phyloP scores from a whole-genome alignment of 2,888 invertebrate genomes.

The Drosophila greeni region DNA sequence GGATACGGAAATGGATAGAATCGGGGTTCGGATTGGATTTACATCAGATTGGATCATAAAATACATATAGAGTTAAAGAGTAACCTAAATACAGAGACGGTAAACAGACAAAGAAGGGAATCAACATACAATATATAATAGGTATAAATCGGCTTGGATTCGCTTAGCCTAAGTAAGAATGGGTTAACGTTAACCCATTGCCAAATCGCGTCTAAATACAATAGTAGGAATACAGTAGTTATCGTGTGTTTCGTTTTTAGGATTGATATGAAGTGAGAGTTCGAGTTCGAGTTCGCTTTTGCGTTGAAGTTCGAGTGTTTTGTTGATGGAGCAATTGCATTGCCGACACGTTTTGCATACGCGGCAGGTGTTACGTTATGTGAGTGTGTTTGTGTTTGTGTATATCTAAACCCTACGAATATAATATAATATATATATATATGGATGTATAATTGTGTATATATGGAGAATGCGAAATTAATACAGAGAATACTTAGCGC shows the following conservation, averaged over 20 bases:
- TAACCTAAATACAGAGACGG: slow-evolving; percentile 33
- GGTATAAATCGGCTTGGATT: slow-evolving; percentile 18
- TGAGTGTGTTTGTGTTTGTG: slow-evolving; percentile 10
- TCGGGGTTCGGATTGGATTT: too few species aligned
- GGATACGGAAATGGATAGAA: background rate
- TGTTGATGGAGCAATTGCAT: slow-evolving; percentile 35
- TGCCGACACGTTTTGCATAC: slow-evolving; percentile 29
- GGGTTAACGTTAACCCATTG: slow-evolving; percentile 40
- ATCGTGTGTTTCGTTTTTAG: slow-evolving; percentile 50
- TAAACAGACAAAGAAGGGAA: slow-evolving; percentile 31
- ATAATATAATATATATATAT: slow-evolving; percentile 8
- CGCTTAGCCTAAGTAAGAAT: slow-evolving; percentile 30
- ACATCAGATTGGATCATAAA: background rate
- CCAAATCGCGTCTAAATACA: slow-evolving; percentile 58
- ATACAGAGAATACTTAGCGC: slow-evolving; percentile 57
- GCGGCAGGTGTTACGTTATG: slow-evolving; percentile 16
- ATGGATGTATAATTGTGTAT: slow-evolving; percentile 18
- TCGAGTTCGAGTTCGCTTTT: slow-evolving; percentile 5
- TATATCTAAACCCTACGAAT: slow-evolving; percentile 21
- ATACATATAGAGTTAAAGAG: slow-evolving; percentile 1
- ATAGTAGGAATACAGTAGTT: slow-evolving; percentile 70
- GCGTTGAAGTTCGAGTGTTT: slow-evolving; percentile 10
- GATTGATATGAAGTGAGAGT: slow-evolving; percentile 59
- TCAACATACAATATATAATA: slow-evolving; percentile 34
- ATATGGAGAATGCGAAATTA: slow-evolving; percentile 55